Base-by-base conservation (phyloP, 2,797 vertebrate genomes). In the Astyanax mexicanus region DNA sequence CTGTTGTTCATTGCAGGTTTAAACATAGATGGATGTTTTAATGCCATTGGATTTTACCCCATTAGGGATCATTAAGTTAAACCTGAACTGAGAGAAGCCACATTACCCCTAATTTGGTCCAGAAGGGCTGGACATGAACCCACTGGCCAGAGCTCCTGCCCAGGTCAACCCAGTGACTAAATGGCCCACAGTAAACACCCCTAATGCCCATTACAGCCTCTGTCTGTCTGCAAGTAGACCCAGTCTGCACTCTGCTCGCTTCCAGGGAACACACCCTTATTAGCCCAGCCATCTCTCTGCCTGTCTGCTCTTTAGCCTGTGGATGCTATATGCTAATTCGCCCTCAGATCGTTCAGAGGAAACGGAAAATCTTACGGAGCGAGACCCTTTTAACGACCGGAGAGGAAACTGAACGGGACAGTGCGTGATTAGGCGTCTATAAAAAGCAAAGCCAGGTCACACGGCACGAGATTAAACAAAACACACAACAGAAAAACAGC, bases 311-410 rank as follows among this genome's bases (percentile, higher is more conserved):
- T 61, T 75, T 76, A 45, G 68, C 21, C 3, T 64, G n/a, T 15
- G 57, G 42, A 44, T 49, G 54, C 51, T 27, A 3, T 45, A 80
- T 80, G 74, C 74, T 76, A 76, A 80, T 80, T 61, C 35, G 2
- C 69, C 72, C 62, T 62, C 47, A 77, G 79, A 80, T 80, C 74
- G 57, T 69, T 72, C 69, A 73, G 58, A 72, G 29, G 69, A 72
- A 32, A 29, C 7, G 8, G 61, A 13, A 15, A 3, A 45, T 62
- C 40, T 25, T 44, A 65, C 40, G 40, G 40, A 29, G 35, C 21
- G 38, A 64, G 62, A 42, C 21, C 6, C 38, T n/a, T 38, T 25
- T 45, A 65, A 65, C 40, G 62, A 45, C 40, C 13, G 38, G 17
- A 9, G 23, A 45, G 40, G 11, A 65, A 27, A 65, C 13, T 8